Evolutionary conservation across 2,113 vertebrate species (phyloP).

Genomic region (Peucedramus taeniatus): DNA sequence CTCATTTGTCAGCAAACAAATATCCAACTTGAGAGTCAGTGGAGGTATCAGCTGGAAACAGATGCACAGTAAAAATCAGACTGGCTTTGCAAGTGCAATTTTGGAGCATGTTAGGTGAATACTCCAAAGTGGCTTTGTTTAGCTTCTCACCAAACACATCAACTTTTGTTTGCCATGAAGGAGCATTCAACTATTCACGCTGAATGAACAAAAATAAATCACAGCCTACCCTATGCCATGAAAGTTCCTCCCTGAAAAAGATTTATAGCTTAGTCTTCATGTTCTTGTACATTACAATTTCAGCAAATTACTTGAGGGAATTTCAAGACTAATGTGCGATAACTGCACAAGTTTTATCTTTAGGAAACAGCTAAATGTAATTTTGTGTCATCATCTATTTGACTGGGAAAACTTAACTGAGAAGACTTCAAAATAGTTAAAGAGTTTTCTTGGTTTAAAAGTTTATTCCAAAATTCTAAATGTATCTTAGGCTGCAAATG

Average conservation of each 20-base stretch:
- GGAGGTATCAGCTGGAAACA: not conserved
- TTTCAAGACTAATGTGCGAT: not conserved
- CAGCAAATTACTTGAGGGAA: not conserved
- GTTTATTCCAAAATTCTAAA: not conserved
- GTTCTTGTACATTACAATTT: not conserved
- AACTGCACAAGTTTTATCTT: slow-evolving; percentile 1
- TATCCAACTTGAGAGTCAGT: not conserved
- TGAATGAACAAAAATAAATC: slow-evolving; percentile 6
- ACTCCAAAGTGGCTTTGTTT: not conserved
- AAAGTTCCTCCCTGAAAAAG: not conserved
- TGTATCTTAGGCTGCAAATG: not conserved
- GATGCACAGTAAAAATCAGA: not conserved
- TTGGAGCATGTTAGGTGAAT: not conserved
- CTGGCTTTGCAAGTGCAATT: not conserved
- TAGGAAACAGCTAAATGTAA: not conserved
- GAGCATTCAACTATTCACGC: not conserved
- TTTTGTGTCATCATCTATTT: slow-evolving; percentile 1
- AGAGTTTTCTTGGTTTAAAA: not conserved
- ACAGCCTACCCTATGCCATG: not conserved
- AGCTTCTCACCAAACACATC: not conserved
- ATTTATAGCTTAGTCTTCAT: not conserved
- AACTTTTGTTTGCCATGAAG: not conserved
- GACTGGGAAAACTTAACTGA: not conserved
- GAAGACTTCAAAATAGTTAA: not conserved
- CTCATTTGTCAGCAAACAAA: not conserved